Evolutionary conservation across 2,888 invertebrate genomes (phyloP).

Genomic region (Lycia hirtaria): DNA sequence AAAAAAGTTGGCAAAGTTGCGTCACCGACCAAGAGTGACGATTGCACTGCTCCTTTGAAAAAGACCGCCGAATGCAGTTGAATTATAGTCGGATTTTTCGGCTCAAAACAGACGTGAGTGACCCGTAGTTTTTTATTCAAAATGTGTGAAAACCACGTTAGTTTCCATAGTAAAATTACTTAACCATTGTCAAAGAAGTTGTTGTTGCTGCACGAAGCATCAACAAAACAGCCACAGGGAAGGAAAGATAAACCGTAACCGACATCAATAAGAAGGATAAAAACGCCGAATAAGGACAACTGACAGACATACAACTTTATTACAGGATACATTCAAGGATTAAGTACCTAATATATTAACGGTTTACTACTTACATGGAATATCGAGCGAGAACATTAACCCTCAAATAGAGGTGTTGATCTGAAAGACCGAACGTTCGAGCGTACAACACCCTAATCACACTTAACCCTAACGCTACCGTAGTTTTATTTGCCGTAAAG

Average conservation of each 20-base stretch:
- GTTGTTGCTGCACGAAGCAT: neutral
- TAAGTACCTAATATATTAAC: slow-evolving; percentile 37
- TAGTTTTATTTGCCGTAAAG: slow-evolving; percentile 78
- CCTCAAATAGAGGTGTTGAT: slow-evolving; percentile 46
- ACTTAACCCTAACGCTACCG: slow-evolving; percentile 70
- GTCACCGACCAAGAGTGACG: too few species aligned
- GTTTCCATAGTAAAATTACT: too few species aligned
- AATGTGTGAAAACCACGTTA: too few species aligned
- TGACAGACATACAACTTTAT: slow-evolving; percentile 33
- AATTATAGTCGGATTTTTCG: too few species aligned
- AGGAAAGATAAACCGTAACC: slow-evolving; percentile 18
- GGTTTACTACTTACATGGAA: slow-evolving; percentile 31
- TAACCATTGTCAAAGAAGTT: neutral
- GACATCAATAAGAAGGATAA: slow-evolving; percentile 14
- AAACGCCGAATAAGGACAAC: slow-evolving; percentile 28
- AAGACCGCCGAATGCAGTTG: too few species aligned
- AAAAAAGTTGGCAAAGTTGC: too few species aligned
- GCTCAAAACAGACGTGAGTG: too few species aligned
- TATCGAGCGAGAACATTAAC: slow-evolving; percentile 35
- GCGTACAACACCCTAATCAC: slow-evolving; percentile 65
- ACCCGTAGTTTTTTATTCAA: too few species aligned
- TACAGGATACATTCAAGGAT: slow-evolving; percentile 30
- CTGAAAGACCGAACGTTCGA: slow-evolving; percentile 40
- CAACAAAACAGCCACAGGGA: slow-evolving; percentile 6
- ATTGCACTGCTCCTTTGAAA: too few species aligned